Evolutionary conservation across 2,888 invertebrate genomes (phyloP), one percentile per base, ranked within the genome.

Genomic region (Chalcis sispes): DNA sequence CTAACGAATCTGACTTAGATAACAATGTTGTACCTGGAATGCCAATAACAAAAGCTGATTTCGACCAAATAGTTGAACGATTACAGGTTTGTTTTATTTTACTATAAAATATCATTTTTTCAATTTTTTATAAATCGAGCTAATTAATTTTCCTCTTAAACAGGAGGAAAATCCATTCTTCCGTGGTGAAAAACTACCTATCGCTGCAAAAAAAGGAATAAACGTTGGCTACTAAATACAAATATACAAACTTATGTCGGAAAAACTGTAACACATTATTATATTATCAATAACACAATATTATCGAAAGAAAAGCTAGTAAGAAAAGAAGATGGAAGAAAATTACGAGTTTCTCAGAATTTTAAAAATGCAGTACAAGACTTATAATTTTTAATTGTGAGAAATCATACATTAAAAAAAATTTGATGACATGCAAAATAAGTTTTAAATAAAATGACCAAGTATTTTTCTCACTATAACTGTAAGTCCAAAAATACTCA

Each of bases 151-250:
- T 36, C 4, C 10, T 36, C 10, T 77, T 82, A 66, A 92, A 80
- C 90, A 94, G 94, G 91, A 91, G 79, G 90, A 90, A 79, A 97
- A 98, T 90, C 97, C 97, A 10, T 98, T 92, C 86, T 90, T 97
- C 83, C 91, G 91, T 82, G 97, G 97, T 48, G 95, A 96, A 84
- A 94, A 95, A 83, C 90, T 97, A 79, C 96, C 97, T 10, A 95
- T 97, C 79, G 97, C 97, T 48, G 97, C 98, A 72, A 98, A 98
- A 89, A 98, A 98, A 89, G 96, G 96, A 83, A 94, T 94, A 86
- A 93, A 94, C 85, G 93, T 95, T 1, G 82, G 87, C 75, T 89
- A 89, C 78, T 90, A 88, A 88, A 76, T 65, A 29, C 66, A 58
- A n/a, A 2, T 27, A 13, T 50, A 40, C 20, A 56, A 42, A 66